Percentiles rank a stretch among this genome's conserved stretches.
These are phyloP conservation scores for Rallus crepitans DNA, from an alignment of 2,797 vertebrate species.

Conservation along the genomic window DNA sequence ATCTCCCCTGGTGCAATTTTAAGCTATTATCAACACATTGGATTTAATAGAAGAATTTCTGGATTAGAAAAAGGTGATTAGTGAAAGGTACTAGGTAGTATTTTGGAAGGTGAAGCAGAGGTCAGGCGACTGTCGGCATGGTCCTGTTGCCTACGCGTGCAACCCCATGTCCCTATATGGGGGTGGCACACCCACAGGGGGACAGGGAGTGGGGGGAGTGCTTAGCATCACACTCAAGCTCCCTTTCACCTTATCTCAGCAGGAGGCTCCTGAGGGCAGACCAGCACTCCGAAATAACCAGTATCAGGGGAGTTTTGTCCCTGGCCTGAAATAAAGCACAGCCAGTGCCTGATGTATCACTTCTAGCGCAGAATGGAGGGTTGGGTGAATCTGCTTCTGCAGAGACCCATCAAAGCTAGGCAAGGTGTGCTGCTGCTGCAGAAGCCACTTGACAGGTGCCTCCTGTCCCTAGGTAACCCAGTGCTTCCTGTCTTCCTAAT, in stretches of 20 bases:
- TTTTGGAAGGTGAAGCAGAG: background rate
- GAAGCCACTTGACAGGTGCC: accelerated
- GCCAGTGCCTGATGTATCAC: background rate
- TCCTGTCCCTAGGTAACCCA: accelerated
- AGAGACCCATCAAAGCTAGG: background rate
- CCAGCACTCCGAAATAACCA: accelerated
- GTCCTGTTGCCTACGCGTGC: too few relatives aligned
- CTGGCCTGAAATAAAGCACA: background rate
- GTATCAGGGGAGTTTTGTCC: background rate
- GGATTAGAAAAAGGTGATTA: background rate
- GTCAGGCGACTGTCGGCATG: accelerated
- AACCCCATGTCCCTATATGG: too few relatives aligned
- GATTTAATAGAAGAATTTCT: background rate
- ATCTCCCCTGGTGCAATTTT: too few relatives aligned
- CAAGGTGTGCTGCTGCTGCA: accelerated
- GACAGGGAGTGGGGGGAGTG: accelerated
- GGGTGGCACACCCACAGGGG: accelerated
- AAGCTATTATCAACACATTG: background rate
- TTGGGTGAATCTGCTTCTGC: background rate
- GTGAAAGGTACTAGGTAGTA: background rate
- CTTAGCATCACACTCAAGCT: background rate
- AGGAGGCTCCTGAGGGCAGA: background rate
- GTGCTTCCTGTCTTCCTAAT: background rate
- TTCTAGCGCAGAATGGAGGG: accelerated
- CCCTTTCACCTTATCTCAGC: background rate